Base-by-base conservation (phyloP, 2,888 invertebrate genomes). In the Heliconius hortense region DNA sequence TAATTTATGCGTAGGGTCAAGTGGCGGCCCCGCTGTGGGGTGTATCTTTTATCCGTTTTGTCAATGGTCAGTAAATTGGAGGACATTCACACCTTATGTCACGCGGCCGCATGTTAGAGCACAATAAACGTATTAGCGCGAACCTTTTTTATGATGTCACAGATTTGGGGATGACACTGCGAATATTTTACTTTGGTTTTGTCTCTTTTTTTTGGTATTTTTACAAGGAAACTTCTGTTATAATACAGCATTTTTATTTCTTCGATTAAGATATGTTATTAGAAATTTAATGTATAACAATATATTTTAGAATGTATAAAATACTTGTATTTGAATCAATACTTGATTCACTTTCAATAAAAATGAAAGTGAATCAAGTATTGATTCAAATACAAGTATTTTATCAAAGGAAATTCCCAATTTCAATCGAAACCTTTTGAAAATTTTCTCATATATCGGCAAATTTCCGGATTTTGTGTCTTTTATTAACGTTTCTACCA, bases 1-100 rank as follows among this genome's bases (percentile, higher is more conserved):
- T 93, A 93, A 93, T 93, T 92, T 93, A 93, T 93, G 91, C 91
- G 83, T 83, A 81, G 93, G 93, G 93, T 92, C 93, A 93, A 93
- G 92, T 91, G 89, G 83, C 88, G 79, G 81, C 77, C 68, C 69
- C 73, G 72, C 72, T 77, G 79, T 79, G 78, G 82, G 81, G 82
- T 73, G 75, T 77, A 76, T 81, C 79, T 81, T 82, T 82, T 82
- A 81, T 82, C 72, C 79, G 81, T 84, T 82, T 81, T 81, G 79
- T 85, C 79, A 84, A 85, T 84, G 84, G 83, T 81, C 83, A 84
- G 82, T 82, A 84, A 85, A 83, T 84, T 84, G 84, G 84, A 73
- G 82, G 83, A 84, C 84, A 84, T 83, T 84, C 79, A 81, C 84
- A 84, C 84, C 84, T 84, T 93, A 89, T 93, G 93, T 82, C 88